These are phyloP conservation scores for Siniperca undulata DNA, from an alignment of 2,797 vertebrate genomes.

Conservation along the genomic window DNA sequence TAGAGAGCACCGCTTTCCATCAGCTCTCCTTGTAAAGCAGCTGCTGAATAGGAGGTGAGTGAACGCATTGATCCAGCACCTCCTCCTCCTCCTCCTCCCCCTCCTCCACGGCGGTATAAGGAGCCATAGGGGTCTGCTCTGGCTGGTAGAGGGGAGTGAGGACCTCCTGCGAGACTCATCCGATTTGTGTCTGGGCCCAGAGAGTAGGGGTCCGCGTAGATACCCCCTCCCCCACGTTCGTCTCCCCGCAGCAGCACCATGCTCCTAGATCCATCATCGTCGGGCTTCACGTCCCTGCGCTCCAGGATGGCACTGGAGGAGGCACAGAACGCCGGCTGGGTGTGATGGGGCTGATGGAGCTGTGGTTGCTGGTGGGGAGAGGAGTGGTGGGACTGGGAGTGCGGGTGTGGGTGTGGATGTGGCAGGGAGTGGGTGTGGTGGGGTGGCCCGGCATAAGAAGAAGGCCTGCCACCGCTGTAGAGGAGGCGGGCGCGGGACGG, in stretches of 20 bases:
- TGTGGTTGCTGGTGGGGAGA: constrained; percentile 85
- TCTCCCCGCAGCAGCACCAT: constrained; percentile 95
- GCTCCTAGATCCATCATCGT: constrained; percentile 92
- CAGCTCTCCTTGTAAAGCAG: constrained; percentile 93
- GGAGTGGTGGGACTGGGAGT: constrained; percentile 89
- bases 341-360: constrained; percentile 80
- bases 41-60: constrained; percentile 94
- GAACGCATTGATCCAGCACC: constrained; percentile 89
- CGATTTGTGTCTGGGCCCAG: constrained; percentile 91
- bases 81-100: constrained; percentile 58
- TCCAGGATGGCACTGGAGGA: constrained; percentile 98
- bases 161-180: constrained; percentile 92
- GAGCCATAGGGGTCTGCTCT: constrained; percentile 90
- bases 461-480: constrained; percentile 92
- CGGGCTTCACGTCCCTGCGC: constrained; percentile 94
- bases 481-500: constrained; percentile 94
- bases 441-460: constrained; percentile 91
- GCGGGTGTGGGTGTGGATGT: constrained; percentile 78
- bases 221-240: constrained; percentile 80
- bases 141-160: constrained; percentile 87
- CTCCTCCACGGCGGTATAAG: constrained; percentile 89
- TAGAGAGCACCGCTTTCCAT: constrained; percentile 91
- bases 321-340: constrained; percentile 88
- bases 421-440: constrained; percentile 85
- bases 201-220: constrained; percentile 94